phyloP scores from a whole-genome alignment of 2,113 vertebrate species.

The Brachyhypopomus occidentalis region DNA sequence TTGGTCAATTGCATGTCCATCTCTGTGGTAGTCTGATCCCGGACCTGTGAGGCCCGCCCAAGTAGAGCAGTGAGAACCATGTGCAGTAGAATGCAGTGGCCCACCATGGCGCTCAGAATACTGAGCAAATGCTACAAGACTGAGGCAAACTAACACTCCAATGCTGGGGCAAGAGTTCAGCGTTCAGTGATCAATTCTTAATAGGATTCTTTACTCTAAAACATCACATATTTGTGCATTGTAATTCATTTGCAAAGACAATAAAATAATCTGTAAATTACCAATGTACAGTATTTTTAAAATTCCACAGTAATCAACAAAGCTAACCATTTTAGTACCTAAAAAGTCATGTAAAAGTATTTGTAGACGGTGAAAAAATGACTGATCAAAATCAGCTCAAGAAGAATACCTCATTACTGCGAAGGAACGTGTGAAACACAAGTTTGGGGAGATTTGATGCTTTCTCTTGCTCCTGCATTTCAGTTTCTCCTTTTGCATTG shows the following conservation, averaged over 20 bases:
- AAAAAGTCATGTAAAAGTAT: not conserved
- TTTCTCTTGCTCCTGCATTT: conserved; percentile 11
- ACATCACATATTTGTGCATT: not conserved
- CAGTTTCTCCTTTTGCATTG: conserved; percentile 3
- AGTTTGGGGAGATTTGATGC: conserved; percentile 13
- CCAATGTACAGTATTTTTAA: not conserved
- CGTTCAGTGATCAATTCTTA: no score
- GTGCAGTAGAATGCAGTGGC: conserved; percentile 37
- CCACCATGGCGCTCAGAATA: conserved; percentile 39
- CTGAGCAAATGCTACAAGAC: not conserved
- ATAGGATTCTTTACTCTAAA: not conserved
- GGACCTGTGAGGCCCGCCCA: conserved; percentile 34
- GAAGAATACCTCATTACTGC: conserved; percentile 18
- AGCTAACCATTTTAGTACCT: not conserved
- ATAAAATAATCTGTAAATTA: conserved; percentile 4
- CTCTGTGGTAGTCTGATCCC: conserved; percentile 51
- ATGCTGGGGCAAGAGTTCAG: no score
- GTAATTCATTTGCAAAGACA: not conserved
- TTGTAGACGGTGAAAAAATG: not conserved
- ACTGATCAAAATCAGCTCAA: not conserved
- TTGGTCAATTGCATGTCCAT: conserved; percentile 57
- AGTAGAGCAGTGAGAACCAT: conserved; percentile 48
- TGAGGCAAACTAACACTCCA: not conserved
- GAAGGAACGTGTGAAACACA: not conserved
- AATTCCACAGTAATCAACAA: not conserved